Conservation (phyloP, 2,888 invertebrate species). For the Tenthredo distinguenda region DNA sequence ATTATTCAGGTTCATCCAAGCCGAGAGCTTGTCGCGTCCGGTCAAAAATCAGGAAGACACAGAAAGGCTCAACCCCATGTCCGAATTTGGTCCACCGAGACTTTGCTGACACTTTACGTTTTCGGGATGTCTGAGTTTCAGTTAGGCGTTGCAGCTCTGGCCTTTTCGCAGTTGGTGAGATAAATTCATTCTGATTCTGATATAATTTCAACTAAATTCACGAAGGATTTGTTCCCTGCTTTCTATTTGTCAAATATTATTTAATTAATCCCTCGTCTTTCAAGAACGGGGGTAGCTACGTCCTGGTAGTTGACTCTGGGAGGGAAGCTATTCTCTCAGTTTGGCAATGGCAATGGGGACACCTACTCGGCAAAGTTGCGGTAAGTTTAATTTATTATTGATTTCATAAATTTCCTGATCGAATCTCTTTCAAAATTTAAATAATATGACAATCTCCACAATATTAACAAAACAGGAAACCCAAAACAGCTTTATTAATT, state of each 20-base stretch:
- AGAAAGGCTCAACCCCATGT: slow-evolving; percentile 93
- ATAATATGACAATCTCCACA: background rate
- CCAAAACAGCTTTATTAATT: background rate
- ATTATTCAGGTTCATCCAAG: slow-evolving; percentile 86
- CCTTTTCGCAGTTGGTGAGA: slow-evolving; percentile 91
- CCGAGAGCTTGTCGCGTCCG: slow-evolving; percentile 92
- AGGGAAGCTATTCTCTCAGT: slow-evolving; percentile 94
- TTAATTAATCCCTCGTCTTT: slow-evolving; percentile 61
- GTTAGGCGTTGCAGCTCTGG: slow-evolving; percentile 91
- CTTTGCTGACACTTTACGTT: slow-evolving; percentile 92
- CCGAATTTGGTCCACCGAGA: slow-evolving; percentile 95
- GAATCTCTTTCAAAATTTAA: background rate
- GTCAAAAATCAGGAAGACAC: slow-evolving; percentile 91
- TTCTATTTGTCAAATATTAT: slow-evolving; percentile 31
- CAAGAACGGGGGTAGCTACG: slow-evolving; percentile 94
- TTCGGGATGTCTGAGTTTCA: slow-evolving; percentile 96
- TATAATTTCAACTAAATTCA: background rate
- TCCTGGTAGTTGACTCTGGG: slow-evolving; percentile 93
- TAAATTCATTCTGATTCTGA: slow-evolving; percentile 43
- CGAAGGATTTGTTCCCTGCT: background rate
- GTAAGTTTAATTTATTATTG: slow-evolving; percentile 81
- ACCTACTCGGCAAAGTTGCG: slow-evolving; percentile 95
- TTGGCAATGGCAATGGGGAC: slow-evolving; percentile 98
- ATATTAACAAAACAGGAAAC: background rate
- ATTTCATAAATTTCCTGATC: slow-evolving; percentile 17